Evolutionary conservation across 2,888 invertebrate genomes (phyloP).

Genomic region (Anoncus sp.): DNA sequence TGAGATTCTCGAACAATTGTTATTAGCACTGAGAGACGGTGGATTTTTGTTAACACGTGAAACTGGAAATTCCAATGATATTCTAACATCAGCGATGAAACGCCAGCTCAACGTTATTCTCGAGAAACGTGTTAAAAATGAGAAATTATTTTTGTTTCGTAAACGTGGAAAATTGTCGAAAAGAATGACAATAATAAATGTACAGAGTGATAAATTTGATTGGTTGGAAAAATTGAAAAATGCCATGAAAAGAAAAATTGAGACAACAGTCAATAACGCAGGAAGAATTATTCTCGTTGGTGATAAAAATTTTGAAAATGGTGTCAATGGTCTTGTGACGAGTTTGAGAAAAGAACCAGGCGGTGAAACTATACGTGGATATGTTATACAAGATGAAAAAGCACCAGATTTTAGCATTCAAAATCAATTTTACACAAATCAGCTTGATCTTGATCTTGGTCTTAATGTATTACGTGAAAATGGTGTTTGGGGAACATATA

Average conservation of each 20-base stretch:
- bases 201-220: conserved; percentile 76
- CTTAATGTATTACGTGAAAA: conserved; percentile 87
- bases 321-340: conserved; percentile 94
- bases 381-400: conserved; percentile 86
- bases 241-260: conserved; percentile 74
- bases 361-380: conserved; percentile 85
- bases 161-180: conserved; percentile 71
- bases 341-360: conserved; percentile 93
- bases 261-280: conserved; percentile 83
- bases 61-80: conserved; percentile 37
- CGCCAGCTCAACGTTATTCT: conserved; percentile 70
- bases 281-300: conserved; percentile 87
- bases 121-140: conserved; percentile 70
- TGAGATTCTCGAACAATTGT: conserved; percentile 55
- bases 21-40: conserved; percentile 59
- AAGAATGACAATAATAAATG: conserved; percentile 70
- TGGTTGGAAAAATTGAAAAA: conserved; percentile 81
- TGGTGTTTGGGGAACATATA: conserved; percentile 91
- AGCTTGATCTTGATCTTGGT: conserved; percentile 89
- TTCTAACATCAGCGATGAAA: conserved; percentile 38
- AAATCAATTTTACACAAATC: conserved; percentile 87
- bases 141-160: conserved; percentile 69
- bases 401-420: conserved; percentile 88
- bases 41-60: conserved; percentile 77
- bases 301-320: conserved; percentile 81